Base-by-base conservation (phyloP, 2,888 invertebrate genomes). In the Yponomeuta malinellus region DNA sequence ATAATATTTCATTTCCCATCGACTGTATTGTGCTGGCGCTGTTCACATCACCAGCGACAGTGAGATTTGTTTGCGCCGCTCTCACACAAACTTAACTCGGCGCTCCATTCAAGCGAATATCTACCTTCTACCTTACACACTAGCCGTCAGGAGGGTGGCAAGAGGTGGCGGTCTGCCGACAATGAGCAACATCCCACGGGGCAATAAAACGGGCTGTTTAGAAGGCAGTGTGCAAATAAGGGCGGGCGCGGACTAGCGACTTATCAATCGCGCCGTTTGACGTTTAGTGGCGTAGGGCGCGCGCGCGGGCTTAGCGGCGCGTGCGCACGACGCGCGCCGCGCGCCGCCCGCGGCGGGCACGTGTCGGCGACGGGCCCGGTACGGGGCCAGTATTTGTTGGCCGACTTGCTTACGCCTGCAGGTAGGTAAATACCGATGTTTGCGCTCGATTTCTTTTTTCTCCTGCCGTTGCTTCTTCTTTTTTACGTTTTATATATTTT, bases 211-310 rank as follows among this genome's bases (percentile, higher is more conserved):
- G 70, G 73, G 73, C 59, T 72, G 75, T 75, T 68, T 68, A 43
- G 70, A 63, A 63, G 70, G 63, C 75, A 75, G 76, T 77, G 76
- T 73, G 87, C 83, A 90, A 89, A 90, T 82, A 90, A 78, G 84
- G 81, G 79, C 77, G 78, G 78, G 72, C 72, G 74, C 73, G 23
- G 70, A 72, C 74, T 74, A 76, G 77, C 80, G 82, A 84, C 84
- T 85, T 86, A 87, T 89, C 88, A 87, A 85, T 86, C 84, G 85
- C 78, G 74, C 75, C 80, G 82, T 82, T 85, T 88, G 87, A 87
- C 88, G 82, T 87, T 87, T 86, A 86, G 86, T 86, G 87, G 86
- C 82, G 82, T 77, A 73, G 83, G 33, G 75, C 83, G 83, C 72
- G 75, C 76, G 82, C 76, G 73, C 71, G 72, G 81, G 88, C 85